phyloP scores from a whole-genome alignment of 2,797 vertebrate species.

The Muscicapa striata region DNA sequence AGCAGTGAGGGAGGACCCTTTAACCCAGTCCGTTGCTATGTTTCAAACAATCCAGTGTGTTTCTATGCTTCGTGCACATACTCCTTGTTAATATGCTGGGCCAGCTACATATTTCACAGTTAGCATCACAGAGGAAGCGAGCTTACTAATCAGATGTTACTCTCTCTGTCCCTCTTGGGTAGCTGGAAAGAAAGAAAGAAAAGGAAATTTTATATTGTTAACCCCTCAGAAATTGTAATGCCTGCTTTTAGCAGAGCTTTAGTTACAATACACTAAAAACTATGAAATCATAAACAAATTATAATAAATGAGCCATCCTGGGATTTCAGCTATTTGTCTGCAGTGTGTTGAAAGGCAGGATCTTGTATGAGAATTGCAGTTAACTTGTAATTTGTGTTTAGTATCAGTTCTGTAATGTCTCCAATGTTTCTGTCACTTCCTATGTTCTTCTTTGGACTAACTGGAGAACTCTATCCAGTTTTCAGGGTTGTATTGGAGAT shows the following conservation, averaged over 20 bases:
- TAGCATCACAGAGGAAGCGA: conserved; percentile 41
- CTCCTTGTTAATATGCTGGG: background rate
- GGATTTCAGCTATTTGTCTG: background rate
- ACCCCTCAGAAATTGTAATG: background rate
- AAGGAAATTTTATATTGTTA: background rate
- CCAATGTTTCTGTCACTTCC: background rate
- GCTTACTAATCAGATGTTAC: conserved; percentile 39
- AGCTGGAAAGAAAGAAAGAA: background rate
- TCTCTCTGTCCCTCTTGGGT: conserved; percentile 4
- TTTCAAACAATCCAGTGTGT: conserved; percentile 47
- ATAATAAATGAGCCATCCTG: background rate
- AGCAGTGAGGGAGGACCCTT: conserved; percentile 7
- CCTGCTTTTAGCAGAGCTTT: background rate
- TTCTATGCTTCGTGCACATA: conserved; percentile 27
- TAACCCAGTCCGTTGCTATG: conserved; percentile 45
- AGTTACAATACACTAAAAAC: background rate
- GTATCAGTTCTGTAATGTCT: background rate
- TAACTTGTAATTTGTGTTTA: background rate
- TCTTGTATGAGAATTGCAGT: background rate
- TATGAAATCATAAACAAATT: background rate
- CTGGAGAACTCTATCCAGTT: background rate
- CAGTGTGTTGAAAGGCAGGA: background rate
- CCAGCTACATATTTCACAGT: conserved; percentile 60
- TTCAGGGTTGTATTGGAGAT: background rate
- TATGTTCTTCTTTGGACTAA: background rate